Evolutionary conservation across 2,797 vertebrate genomes (phyloP).

Genomic region (Notamacropus eugenii): DNA sequence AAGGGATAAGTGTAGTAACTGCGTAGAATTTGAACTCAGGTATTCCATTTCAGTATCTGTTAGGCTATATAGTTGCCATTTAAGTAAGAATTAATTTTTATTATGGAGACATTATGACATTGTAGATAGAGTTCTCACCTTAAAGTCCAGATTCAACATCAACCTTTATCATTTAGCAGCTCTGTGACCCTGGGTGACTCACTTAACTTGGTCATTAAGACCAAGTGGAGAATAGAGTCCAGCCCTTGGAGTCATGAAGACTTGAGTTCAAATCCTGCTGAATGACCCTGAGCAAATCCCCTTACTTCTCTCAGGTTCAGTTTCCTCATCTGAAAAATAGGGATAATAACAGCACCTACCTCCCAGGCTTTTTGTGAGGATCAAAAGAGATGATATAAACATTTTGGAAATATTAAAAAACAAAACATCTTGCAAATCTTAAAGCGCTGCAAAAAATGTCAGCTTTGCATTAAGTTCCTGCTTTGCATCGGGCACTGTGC

Average conservation of each 20-base stretch:
- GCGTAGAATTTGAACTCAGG: background rate
- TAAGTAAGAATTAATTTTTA: background rate
- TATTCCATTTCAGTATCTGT: background rate
- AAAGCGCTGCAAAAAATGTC: background rate
- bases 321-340: background rate
- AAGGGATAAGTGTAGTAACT: background rate
- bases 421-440: background rate
- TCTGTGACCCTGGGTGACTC: background rate
- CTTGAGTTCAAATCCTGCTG: background rate
- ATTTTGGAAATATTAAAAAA: background rate
- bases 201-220: background rate
- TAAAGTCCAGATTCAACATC: background rate
- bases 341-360: background rate
- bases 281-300: background rate
- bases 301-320: background rate
- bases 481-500: background rate
- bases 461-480: background rate
- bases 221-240: background rate
- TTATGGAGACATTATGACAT: background rate
- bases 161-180: background rate
- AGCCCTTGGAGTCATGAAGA: background rate
- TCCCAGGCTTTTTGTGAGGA: background rate
- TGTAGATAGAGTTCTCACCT: background rate
- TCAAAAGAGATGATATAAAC: background rate
- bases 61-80: background rate